phyloP scores from a whole-genome alignment of 2,113 vertebrate genomes.

The Sphaerodactylus townsendi region DNA sequence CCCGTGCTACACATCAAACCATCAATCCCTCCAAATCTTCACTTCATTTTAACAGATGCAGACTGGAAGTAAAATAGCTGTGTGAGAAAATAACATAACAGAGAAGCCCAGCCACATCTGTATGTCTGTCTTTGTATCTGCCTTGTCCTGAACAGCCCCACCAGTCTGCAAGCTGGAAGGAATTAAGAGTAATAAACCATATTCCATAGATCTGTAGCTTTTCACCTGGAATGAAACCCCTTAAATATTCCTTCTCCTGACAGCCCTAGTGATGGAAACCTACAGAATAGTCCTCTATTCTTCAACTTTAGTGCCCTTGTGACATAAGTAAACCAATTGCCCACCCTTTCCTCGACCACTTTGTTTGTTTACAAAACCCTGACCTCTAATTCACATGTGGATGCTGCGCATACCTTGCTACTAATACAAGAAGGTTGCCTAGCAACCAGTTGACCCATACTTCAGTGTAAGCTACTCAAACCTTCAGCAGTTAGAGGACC shows the following conservation, averaged over 20 bases:
- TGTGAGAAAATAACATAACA: neutral
- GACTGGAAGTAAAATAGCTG: neutral
- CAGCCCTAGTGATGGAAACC: neutral
- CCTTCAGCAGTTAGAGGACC: neutral
- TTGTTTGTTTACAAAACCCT: neutral
- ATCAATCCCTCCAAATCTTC: neutral
- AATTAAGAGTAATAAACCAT: neutral
- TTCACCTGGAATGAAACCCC: neutral
- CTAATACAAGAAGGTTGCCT: constrained; percentile 9
- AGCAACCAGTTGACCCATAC: constrained; percentile 5
- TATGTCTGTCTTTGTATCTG: neutral
- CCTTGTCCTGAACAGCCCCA: neutral
- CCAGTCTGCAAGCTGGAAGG: neutral
- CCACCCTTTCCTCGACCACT: neutral
- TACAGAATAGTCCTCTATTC: neutral
- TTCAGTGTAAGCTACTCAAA: neutral
- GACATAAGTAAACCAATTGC: neutral
- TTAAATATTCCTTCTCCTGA: too few relatives aligned
- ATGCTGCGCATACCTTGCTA: neutral
- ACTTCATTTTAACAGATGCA: neutral
- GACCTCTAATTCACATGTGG: neutral
- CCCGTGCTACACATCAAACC: neutral
- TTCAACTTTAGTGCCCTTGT: neutral
- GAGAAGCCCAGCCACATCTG: neutral
- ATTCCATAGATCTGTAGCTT: neutral